Base-by-base conservation (phyloP, 2,888 invertebrate species). In the Gnatocerus cornutus region DNA sequence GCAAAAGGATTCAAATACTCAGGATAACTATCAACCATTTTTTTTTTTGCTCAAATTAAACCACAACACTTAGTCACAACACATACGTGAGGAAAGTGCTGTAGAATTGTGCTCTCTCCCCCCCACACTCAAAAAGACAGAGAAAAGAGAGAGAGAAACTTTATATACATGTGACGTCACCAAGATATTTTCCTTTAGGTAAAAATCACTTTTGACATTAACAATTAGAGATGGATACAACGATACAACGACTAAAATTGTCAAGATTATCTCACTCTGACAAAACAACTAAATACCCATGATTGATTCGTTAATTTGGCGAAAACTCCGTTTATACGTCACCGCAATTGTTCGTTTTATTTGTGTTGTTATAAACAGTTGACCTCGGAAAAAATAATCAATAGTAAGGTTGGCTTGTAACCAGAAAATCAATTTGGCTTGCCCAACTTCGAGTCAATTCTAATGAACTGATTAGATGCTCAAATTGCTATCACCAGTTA, bases 1-100 rank as follows among this genome's bases (percentile, higher is more conserved):
- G 89, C 89, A 83, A 93, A 93, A 14, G 93, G 93, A 84, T 93
- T 93, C 73, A 93, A 86, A 82, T 92, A 92, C 80, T 92, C 92
- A 48, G 93, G 93, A 83, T 93, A 93, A 81, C 90, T 66, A 37
- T 72, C 68, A 68, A 69, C 75, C 43, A 62, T 71, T 66, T 71
- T 72, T 12, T 68, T n/a, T 64, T 56, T 61, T 4, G 12, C 33
- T 33, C 33, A 33, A n/a, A 4, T 7, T 5, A 41, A 21, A 33
- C 52, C 59, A n/a, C n/a, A 48, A 59, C 50, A 50, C 41, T 59
- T 21, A 58, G 37, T 61, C 7, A 50, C 61, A 10, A 41, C 13
- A 50, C 33, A 58, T 14, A 16, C 33, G 30, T 37, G 30, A 45
- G 58, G 41, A 68, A 52, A 62, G 29, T 68, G 50, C 52, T 43